Base-by-base conservation (phyloP, 2,888 invertebrate genomes). In the Euzetes globulus region DNA sequence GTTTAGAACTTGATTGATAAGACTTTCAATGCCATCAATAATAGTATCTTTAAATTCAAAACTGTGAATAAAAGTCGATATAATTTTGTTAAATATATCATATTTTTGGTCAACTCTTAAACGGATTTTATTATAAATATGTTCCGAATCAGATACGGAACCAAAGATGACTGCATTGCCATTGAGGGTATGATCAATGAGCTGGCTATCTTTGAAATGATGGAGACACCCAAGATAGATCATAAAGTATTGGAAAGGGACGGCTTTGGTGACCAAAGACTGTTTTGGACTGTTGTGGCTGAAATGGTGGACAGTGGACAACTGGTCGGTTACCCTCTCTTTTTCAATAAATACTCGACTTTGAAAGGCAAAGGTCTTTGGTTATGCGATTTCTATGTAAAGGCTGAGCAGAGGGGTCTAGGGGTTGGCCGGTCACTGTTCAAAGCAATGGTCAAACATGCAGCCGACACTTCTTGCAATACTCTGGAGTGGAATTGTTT, bases 361-460 rank as follows among this genome's bases (percentile, higher is more conserved):
- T 84, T 82, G 81, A 80, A 81, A 68, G 84, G 84, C 22, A 80
- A 80, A 73, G 80, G 78, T 45, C 75, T 83, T 17, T 82, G 83
- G 78, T 79, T 84, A 77, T 84, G 84, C 76, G 84, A 84, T 77
- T 76, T 84, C 4, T 84, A 83, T 78, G 81, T 84, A 7, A 79
- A 79, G 0, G 81, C 81, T 6, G 74, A 79, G n/a, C 80, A 78
- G 76, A 78, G 84, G 15, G 78, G 80, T 11, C 76, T 77, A 45
- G 82, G 82, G 1, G 79, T 83, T 6, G 84, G 83, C 22, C 79
- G 78, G 27, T 72, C 74, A 27, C 75, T 84, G 19, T 82, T 76
- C 17, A 81, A 27, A 19, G 52, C 29, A 22, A 33, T 75, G 58
- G 72, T 58, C 4, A 78, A 80, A 79, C 73, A 74, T 13, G 79